Percentiles rank a stretch among this genome's conserved stretches.
phyloP scores from a whole-genome alignment of 2,797 vertebrate genomes.

The Kryptopterus vitreolus region DNA sequence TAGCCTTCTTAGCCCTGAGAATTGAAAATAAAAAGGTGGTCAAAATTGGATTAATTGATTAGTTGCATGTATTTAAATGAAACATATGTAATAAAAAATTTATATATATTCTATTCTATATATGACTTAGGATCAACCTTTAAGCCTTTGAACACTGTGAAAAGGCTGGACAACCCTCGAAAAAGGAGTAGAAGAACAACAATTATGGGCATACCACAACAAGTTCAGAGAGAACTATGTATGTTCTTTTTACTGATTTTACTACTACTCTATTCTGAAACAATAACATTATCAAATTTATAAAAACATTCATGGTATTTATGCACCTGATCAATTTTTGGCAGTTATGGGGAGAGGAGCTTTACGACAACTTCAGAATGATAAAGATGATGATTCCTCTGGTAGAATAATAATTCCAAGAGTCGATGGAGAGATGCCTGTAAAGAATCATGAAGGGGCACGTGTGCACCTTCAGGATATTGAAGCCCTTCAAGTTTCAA shows the following conservation, averaged over 20 bases:
- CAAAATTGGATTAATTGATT: background rate
- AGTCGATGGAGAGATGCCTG: constrained; percentile 75
- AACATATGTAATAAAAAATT: background rate
- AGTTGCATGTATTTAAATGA: background rate
- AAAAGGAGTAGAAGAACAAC: constrained; percentile 89
- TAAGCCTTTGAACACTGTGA: constrained; percentile 75
- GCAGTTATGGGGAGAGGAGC: constrained; percentile 70
- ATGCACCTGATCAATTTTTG: background rate
- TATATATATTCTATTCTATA: constrained; percentile 19
- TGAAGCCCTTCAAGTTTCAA: constrained; percentile 73
- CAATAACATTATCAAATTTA: background rate
- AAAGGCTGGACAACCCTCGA: constrained; percentile 68
- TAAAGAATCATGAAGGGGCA: constrained; percentile 67
- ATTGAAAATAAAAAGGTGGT: background rate
- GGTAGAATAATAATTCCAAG: constrained; percentile 75
- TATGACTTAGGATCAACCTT: constrained; percentile 74
- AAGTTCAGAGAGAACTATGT: constrained; percentile 94
- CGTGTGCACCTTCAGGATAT: constrained; percentile 83
- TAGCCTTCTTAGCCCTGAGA: background rate
- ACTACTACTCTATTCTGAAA: background rate
- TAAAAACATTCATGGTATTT: constrained; percentile 8
- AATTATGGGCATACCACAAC: constrained; percentile 93
- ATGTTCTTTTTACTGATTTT: constrained; percentile 50
- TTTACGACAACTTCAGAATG: constrained; percentile 63
- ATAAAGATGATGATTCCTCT: constrained; percentile 53